Evolutionary conservation across 2,888 invertebrate species (phyloP).

Genomic region (Oscheius onirici): DNA sequence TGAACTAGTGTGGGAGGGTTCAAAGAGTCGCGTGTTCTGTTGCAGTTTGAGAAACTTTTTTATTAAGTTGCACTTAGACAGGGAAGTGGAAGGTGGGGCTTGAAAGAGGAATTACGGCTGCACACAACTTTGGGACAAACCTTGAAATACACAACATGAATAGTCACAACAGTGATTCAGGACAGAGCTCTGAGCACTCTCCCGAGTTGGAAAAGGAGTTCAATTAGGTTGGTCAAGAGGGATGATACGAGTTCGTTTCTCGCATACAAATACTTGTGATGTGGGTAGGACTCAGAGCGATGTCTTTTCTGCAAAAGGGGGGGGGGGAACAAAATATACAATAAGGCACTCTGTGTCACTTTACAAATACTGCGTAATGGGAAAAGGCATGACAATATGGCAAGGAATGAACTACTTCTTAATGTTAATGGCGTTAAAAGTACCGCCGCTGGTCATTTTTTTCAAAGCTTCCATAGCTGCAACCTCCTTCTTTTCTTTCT

Average conservation of each 20-base stretch:
- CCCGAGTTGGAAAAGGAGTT: background rate
- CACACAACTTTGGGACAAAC: background rate
- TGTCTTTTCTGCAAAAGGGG: background rate
- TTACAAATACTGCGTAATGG: background rate
- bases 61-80: no score
- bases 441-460: conserved; percentile 8
- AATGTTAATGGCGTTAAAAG: background rate
- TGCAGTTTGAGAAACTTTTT: no score
- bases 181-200: conserved; percentile 19
- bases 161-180: conserved; percentile 6
- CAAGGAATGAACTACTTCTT: conserved; percentile 9
- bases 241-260: background rate
- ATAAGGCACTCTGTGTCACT: no score
- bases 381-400: background rate
- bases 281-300: conserved; percentile 20
- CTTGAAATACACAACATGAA: conserved; percentile 16
- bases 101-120: no score
- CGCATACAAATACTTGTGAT: conserved; percentile 3
- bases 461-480: conserved; percentile 62
- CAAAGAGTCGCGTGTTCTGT: no score
- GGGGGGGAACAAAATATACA: background rate
- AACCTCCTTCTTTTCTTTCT: conserved; percentile 89
- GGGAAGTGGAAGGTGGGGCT: no score
- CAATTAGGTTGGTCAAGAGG: background rate
- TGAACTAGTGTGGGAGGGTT: no score